Evolutionary conservation across 2,797 vertebrate genomes (phyloP).

Genomic region (Loriculus beryllinus): DNA sequence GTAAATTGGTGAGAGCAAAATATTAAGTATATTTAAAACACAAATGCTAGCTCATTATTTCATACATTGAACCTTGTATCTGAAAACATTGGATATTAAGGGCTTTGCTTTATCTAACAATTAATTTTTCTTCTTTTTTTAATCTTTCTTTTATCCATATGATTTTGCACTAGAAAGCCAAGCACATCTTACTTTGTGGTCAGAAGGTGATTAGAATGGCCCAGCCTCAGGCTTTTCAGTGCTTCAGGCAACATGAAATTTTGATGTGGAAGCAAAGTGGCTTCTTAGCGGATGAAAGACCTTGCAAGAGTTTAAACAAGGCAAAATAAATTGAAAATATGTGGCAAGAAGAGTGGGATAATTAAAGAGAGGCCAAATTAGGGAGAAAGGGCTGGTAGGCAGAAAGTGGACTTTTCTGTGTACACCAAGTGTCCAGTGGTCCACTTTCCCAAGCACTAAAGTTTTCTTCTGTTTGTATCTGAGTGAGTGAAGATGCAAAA

Average conservation of each 20-base stretch:
- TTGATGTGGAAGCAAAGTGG: background rate
- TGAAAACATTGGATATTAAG: background rate
- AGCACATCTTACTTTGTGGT: background rate
- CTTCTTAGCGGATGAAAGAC: background rate
- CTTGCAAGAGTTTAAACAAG: background rate
- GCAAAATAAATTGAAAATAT: background rate
- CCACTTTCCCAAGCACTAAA: background rate
- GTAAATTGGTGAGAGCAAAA: background rate
- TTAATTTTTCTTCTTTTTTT: background rate
- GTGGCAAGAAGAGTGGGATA: background rate
- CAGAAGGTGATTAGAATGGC: background rate
- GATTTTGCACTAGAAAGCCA: background rate
- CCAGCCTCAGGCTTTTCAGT: background rate
- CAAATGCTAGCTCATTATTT: background rate
- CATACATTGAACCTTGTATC: background rate
- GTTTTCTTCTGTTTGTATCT: background rate
- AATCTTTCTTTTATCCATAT: background rate
- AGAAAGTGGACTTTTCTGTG: background rate
- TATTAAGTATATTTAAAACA: background rate
- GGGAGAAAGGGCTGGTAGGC: background rate
- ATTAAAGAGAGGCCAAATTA: background rate
- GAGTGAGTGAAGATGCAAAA: background rate
- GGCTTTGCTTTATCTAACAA: background rate
- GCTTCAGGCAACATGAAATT: background rate
- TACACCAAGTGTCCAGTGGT: background rate